Percentiles rank a stretch among this genome's conserved stretches.
These are phyloP conservation scores for Coryphaenoides rupestris DNA, from an alignment of 2,113 vertebrate genomes.

Conservation along the genomic window DNA sequence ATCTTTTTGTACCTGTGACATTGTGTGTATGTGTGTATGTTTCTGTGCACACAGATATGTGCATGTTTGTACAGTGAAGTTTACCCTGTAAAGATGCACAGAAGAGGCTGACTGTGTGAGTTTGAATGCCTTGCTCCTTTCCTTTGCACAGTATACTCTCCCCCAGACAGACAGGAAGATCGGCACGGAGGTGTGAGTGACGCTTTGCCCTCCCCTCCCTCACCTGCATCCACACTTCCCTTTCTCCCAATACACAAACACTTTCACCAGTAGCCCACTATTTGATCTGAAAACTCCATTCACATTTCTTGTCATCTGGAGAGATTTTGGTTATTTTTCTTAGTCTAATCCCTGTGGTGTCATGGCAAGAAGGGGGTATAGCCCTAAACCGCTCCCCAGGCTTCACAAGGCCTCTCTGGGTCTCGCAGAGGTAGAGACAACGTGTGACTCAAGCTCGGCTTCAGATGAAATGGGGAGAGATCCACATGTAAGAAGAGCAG, in stretches of 20 bases:
- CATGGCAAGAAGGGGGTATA: constrained; percentile 14
- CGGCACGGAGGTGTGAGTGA: constrained; percentile 65
- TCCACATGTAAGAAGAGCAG: constrained; percentile 1
- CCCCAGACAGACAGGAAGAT: constrained; percentile 26
- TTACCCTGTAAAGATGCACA: too few relatives aligned
- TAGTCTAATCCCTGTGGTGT: constrained; percentile 28
- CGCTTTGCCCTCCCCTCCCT: constrained; percentile 39
- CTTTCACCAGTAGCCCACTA: constrained; percentile 27
- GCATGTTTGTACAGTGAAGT: background rate
- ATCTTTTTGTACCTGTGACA: too few relatives aligned
- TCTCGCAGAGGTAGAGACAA: constrained; percentile 28
- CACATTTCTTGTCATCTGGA: constrained; percentile 57
- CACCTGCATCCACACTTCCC: constrained; percentile 35
- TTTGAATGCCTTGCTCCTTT: constrained; percentile 3
- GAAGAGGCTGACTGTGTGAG: too few relatives aligned
- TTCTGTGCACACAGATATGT: constrained; percentile 19
- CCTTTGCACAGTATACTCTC: constrained; percentile 45
- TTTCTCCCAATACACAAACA: constrained; percentile 61
- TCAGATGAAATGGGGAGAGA: constrained; percentile 30
- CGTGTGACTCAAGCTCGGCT: constrained; percentile 48
- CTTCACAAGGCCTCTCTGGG: constrained; percentile 11
- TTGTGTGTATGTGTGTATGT: constrained; percentile 9
- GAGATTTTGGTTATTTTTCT: constrained; percentile 27
- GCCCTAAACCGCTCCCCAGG: background rate
- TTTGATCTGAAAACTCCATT: constrained; percentile 65